phyloP scores from a whole-genome alignment of 2,797 vertebrate genomes.

The Gephyroberyx darwinii region DNA sequence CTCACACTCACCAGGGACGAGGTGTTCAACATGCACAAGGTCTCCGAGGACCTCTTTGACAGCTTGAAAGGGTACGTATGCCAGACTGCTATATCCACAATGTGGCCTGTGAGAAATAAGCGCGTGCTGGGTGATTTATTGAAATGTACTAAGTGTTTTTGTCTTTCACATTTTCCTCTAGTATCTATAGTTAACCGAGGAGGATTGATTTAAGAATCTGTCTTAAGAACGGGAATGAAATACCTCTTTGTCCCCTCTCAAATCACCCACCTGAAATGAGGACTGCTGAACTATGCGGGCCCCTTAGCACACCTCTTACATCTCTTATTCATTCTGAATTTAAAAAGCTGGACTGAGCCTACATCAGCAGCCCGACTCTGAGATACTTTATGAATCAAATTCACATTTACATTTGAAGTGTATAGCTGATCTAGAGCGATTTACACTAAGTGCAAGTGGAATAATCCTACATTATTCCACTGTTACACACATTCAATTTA shows the following conservation, averaged over 20 bases:
- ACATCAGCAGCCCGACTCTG: too few relatives aligned
- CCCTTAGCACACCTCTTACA: not conserved
- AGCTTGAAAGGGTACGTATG: constrained; percentile 86
- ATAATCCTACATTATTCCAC: too few relatives aligned
- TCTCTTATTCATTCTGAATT: constrained; percentile 16
- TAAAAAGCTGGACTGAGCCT: not conserved
- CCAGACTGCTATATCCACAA: not conserved
- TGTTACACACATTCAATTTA: not conserved
- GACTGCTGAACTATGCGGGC: not conserved
- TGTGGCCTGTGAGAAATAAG: not conserved
- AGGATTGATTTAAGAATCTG: constrained; percentile 8
- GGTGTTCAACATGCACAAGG: constrained; percentile 87
- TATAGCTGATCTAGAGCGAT: too few relatives aligned
- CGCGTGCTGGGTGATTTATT: not conserved
- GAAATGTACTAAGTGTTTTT: not conserved
- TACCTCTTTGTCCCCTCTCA: not conserved
- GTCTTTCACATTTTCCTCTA: not conserved
- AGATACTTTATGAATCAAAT: too few relatives aligned
- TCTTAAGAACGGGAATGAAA: not conserved
- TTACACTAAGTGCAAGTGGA: too few relatives aligned
- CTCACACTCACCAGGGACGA: constrained; percentile 89
- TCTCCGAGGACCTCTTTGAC: constrained; percentile 89
- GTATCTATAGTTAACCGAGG: not conserved
- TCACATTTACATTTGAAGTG: too few relatives aligned
- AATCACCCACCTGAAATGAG: not conserved